Percentiles rank a stretch among this genome's conserved stretches.
Evolutionary conservation across 2,113 vertebrate species (phyloP).

Genomic region (Atractosteus spatula): DNA sequence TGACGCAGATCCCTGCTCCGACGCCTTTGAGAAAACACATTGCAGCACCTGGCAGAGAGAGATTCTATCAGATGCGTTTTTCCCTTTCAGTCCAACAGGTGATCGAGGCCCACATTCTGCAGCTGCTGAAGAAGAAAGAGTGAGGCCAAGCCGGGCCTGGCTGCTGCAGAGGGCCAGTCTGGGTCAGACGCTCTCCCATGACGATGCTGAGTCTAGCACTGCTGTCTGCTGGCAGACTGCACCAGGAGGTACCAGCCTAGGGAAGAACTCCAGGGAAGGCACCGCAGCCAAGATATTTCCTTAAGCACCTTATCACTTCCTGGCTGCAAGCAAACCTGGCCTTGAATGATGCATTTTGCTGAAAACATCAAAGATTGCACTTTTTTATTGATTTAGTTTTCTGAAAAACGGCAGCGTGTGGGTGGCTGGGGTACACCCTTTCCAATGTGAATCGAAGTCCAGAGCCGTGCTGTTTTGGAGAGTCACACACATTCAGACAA

Average conservation of each 20-base stretch:
- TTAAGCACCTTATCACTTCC: too few relatives aligned
- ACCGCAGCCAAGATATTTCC: too few relatives aligned
- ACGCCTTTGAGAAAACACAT: too few relatives aligned
- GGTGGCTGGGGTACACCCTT: neutral
- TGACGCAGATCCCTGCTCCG: too few relatives aligned
- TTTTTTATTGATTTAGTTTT: neutral
- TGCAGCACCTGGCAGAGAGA: too few relatives aligned
- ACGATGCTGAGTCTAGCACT: neutral
- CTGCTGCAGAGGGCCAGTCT: neutral
- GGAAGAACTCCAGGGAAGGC: too few relatives aligned
- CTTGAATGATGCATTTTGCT: too few relatives aligned
- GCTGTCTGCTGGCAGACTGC: constrained; percentile 8
- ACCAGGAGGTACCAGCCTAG: neutral
- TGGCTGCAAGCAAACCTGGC: too few relatives aligned
- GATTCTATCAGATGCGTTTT: neutral
- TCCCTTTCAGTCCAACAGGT: constrained; percentile 74
- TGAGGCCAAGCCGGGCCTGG: neutral
- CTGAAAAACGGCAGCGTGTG: neutral
- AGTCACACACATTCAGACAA: too few relatives aligned
- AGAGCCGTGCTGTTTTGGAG: too few relatives aligned
- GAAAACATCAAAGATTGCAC: constrained; percentile 4
- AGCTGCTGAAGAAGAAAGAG: constrained; percentile 56
- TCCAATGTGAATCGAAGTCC: too few relatives aligned
- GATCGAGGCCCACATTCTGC: constrained; percentile 79
- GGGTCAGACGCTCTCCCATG: neutral